phyloP scores from a whole-genome alignment of 92 coral and sea anemone species.

The Siderastrea siderea region DNA sequence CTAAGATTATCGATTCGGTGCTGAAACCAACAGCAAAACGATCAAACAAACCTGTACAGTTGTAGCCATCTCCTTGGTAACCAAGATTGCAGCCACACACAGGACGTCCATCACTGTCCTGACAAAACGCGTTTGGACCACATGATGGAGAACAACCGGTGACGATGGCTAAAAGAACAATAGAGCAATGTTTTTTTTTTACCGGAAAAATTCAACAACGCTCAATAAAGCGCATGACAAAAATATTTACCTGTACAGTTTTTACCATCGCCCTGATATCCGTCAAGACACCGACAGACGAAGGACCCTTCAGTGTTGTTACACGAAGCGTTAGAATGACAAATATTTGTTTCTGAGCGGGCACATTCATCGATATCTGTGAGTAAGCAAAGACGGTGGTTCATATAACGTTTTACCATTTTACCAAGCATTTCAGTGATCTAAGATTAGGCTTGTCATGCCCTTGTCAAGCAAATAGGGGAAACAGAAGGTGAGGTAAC shows the following conservation, averaged over 20 bases:
- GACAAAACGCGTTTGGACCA: conserved; percentile 43
- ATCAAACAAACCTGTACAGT: conserved; percentile 46
- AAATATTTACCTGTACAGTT: conserved; percentile 28
- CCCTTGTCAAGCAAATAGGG: no score
- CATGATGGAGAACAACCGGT: conserved; percentile 55
- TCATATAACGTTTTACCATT: no score
- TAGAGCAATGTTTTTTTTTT: not conserved
- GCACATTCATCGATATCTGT: conserved; percentile 51
- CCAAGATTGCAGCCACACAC: conserved; percentile 47
- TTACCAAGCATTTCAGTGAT: no score
- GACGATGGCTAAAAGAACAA: conserved; percentile 1
- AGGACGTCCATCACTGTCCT: conserved; percentile 19
- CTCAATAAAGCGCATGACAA: not conserved
- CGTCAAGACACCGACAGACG: conserved; percentile 34
- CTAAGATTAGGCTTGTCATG: no score
- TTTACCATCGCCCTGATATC: conserved; percentile 51
- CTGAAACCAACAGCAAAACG: no score
- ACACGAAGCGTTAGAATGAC: conserved; percentile 41
- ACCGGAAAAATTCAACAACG: not conserved
- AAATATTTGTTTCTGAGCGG: conserved; percentile 17
- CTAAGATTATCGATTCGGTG: no score
- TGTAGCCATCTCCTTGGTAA: conserved; percentile 37
- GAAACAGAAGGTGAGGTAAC: no score
- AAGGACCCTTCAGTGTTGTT: conserved; percentile 45
- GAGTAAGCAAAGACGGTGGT: not conserved